Conservation (phyloP, 2,797 vertebrate species). For the Benthosema pterotum region DNA sequence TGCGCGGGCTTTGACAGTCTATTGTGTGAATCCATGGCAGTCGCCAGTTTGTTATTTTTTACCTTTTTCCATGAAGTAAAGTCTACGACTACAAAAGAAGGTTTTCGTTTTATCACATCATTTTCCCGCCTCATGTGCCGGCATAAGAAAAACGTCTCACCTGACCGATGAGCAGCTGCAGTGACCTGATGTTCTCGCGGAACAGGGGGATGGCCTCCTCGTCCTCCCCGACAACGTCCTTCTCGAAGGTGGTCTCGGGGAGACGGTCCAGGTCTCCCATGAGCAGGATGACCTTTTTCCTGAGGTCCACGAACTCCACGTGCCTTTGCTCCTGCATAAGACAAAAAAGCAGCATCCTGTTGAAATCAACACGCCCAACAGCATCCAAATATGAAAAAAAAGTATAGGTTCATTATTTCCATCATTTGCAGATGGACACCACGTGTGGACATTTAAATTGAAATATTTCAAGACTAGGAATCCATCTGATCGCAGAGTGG, state of each 20-base stretch:
- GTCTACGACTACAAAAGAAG: too few relatives aligned
- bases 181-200: constrained; percentile 83
- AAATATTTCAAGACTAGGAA: too few relatives aligned
- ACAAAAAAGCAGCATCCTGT: not conserved
- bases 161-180: constrained; percentile 86
- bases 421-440: too few relatives aligned
- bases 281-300: constrained; percentile 83
- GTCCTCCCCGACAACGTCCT: constrained; percentile 87
- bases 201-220: constrained; percentile 91
- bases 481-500: too few relatives aligned
- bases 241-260: constrained; percentile 91
- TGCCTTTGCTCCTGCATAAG: constrained; percentile 82
- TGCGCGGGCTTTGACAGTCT: too few relatives aligned
- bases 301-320: constrained; percentile 82
- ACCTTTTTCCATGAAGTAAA: too few relatives aligned
- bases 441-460: too few relatives aligned
- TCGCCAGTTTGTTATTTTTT: too few relatives aligned
- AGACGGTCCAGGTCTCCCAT: constrained; percentile 90
- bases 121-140: not conserved
- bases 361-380: not conserved
- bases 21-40: too few relatives aligned
- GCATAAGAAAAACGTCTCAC: constrained; percentile 57
- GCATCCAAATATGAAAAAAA: not conserved
- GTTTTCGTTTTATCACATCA: too few relatives aligned
- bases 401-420: not conserved